Evolutionary conservation across 1,140 invertebrate species (phyloP).

Genomic region (Zelostemma sp.): DNA sequence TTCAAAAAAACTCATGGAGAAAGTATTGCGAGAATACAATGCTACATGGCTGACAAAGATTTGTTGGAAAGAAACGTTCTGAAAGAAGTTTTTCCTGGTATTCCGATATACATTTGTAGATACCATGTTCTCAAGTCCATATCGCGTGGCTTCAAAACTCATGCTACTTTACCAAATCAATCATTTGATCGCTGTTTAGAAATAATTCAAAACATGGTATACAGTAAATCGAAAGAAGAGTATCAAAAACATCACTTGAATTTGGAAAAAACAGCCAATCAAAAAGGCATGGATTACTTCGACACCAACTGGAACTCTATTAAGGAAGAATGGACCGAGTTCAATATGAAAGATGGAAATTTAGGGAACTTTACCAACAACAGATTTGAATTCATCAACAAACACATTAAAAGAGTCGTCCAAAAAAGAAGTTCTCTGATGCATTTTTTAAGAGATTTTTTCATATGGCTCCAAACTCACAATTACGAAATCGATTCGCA

Average conservation of each 20-base stretch:
- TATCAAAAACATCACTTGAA: constrained; percentile 15
- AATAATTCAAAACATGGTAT: constrained; percentile 26
- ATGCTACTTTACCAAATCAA: no score
- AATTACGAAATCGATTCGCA: constrained; percentile 3
- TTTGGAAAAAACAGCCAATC: constrained; percentile 4
- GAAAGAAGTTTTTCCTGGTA: constrained; percentile 22
- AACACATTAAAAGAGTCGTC: constrained; percentile 22
- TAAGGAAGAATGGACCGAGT: constrained; percentile 19
- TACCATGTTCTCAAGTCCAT: constrained; percentile 28
- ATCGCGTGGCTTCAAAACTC: no score
- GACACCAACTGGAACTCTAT: constrained; percentile 25
- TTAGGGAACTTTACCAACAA: constrained; percentile 33
- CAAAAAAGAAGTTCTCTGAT: constrained; percentile 17
- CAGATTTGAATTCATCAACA: constrained; percentile 30
- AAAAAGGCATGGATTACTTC: constrained; percentile 20
- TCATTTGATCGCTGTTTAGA: no score
- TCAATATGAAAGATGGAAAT: constrained; percentile 18
- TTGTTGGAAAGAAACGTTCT: constrained; percentile 25
- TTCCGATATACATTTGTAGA: constrained; percentile 29
- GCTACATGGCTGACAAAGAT: constrained; percentile 40
- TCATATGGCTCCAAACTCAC: constrained; percentile 9
- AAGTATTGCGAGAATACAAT: constrained; percentile 10
- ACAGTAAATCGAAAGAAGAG: constrained; percentile 19
- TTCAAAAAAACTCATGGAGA: constrained; percentile 23
- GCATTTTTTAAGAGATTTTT: constrained; percentile 11